phyloP scores from a whole-genome alignment of 2,113 vertebrate genomes.

The Petrocephalus zakoni region DNA sequence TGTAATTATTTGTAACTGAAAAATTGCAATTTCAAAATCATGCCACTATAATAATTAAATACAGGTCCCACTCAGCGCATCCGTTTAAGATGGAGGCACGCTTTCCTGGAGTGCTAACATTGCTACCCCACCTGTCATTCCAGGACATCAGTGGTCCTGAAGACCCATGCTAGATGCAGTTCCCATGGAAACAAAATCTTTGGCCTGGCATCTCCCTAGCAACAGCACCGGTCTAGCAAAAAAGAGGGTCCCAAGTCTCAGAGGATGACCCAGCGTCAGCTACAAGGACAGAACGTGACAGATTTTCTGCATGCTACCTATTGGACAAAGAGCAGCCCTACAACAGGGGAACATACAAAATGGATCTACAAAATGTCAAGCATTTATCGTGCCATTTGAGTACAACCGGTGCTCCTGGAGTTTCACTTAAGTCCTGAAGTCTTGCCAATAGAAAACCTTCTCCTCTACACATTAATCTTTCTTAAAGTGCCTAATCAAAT shows the following conservation, averaged over 20 bases:
- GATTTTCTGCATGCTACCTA: not conserved
- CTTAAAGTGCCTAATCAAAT: not conserved
- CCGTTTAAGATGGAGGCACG: not conserved
- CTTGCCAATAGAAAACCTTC: not conserved
- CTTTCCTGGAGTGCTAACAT: not conserved
- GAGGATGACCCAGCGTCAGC: conserved; percentile 6
- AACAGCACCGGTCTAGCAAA: conserved; percentile 13
- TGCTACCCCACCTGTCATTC: conserved; percentile 28
- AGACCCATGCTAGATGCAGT: conserved; percentile 44
- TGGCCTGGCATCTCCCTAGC: conserved; percentile 29
- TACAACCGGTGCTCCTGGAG: not conserved
- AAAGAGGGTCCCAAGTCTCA: conserved; percentile 19
- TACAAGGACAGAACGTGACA: not conserved
- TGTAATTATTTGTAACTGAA: not conserved
- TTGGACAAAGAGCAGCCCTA: not conserved
- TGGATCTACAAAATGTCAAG: not conserved
- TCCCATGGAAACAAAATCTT: conserved; percentile 31
- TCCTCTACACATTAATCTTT: not conserved
- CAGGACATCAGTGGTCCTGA: conserved; percentile 56
- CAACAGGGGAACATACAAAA: not conserved
- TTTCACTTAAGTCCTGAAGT: not conserved
- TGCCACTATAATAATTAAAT: not conserved
- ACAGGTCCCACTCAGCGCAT: not conserved
- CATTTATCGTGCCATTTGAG: not conserved
- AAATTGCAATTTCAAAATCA: not conserved